phyloP scores from a whole-genome alignment of 2,113 vertebrate genomes.

The Gnathonemus longibarbis region DNA sequence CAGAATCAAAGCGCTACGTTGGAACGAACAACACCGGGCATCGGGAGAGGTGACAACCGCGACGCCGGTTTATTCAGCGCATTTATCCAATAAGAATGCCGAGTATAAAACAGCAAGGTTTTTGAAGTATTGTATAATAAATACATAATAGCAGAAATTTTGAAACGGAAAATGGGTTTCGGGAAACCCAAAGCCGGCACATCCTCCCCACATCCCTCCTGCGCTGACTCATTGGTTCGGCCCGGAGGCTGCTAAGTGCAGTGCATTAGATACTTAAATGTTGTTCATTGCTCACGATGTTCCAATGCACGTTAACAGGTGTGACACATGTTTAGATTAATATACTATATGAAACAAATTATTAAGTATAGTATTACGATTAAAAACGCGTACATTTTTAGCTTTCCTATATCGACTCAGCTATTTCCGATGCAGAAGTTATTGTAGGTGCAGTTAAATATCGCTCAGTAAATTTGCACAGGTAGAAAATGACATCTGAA shows the following conservation, averaged over 20 bases:
- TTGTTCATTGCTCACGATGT: not conserved
- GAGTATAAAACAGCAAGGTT: not conserved
- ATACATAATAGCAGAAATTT: not conserved
- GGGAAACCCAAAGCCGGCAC: not conserved
- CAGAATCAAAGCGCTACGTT: not conserved
- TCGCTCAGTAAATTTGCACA: not conserved
- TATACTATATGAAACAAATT: not conserved
- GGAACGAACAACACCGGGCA: not conserved
- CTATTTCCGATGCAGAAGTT: not conserved
- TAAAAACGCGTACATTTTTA: not conserved
- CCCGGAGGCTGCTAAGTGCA: not conserved
- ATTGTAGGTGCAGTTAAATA: not conserved
- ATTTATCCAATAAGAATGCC: not conserved
- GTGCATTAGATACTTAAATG: not conserved
- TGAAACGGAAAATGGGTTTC: not conserved
- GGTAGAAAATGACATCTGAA: not conserved
- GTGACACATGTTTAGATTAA: not conserved
- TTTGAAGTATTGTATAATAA: not conserved
- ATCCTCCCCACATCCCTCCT: not conserved
- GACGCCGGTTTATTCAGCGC: not conserved
- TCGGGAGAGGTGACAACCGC: not conserved
- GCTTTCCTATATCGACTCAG: not conserved
- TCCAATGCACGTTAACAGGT: not conserved
- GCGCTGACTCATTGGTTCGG: not conserved
- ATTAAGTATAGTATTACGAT: not conserved